Conservation (phyloP, 2,113 vertebrate species). For the Cephalopterus ornatus region DNA sequence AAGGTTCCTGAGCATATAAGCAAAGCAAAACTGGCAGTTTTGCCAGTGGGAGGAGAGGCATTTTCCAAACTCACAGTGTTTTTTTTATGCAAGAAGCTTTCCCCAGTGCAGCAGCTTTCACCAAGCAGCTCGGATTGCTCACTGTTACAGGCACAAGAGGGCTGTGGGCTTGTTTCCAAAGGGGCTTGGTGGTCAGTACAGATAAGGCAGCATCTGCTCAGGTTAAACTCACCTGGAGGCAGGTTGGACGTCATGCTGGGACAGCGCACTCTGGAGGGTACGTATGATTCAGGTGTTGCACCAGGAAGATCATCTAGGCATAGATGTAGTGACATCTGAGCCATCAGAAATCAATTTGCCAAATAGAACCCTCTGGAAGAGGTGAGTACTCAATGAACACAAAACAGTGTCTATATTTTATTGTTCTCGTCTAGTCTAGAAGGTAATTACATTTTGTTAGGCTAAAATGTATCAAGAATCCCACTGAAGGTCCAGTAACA, state of each 20-base stretch:
- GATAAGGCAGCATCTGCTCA: background rate
- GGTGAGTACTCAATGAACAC: background rate
- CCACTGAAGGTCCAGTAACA: background rate
- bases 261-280: background rate
- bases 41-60: background rate
- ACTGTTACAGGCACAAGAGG: background rate
- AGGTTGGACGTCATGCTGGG: background rate
- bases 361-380: background rate
- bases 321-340: background rate
- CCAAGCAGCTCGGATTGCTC: background rate
- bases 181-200: background rate
- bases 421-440: background rate
- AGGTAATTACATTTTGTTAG: background rate
- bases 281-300: fast-evolving
- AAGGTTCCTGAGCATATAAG: background rate
- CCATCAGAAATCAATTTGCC: background rate
- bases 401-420: background rate
- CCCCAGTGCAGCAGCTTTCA: background rate
- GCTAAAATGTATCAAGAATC: background rate
- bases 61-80: background rate
- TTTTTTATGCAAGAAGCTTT: background rate
- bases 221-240: background rate
- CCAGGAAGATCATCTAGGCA: background rate
- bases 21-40: background rate
- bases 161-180: background rate